phyloP scores from a whole-genome alignment of 2,888 invertebrate species.

The Cephus sareptanus region DNA sequence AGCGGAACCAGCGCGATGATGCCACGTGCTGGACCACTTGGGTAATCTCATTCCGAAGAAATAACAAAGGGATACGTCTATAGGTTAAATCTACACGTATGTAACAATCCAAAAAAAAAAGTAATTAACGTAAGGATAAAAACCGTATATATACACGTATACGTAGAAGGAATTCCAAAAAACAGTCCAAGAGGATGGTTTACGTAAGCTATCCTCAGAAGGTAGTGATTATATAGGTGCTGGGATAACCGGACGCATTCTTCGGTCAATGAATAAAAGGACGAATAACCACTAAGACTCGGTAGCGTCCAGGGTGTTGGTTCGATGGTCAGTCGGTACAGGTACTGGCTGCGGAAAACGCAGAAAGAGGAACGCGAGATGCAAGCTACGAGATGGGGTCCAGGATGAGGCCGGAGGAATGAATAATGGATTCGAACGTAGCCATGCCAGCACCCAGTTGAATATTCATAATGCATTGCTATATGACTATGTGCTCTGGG shows the following conservation, averaged over 20 bases:
- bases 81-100: not conserved
- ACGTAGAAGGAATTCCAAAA: constrained; percentile 44
- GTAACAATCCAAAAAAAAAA: not conserved
- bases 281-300: constrained; percentile 17
- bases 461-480: constrained; percentile 56
- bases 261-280: constrained; percentile 36
- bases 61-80: not conserved
- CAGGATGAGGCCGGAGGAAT: constrained; percentile 54
- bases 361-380: constrained; percentile 21
- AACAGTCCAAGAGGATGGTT: constrained; percentile 48
- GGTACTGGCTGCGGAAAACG: constrained; percentile 23
- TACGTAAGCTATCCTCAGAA: constrained; percentile 55
- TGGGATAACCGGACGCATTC: constrained; percentile 45
- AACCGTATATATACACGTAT: not conserved
- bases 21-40: constrained; percentile 19
- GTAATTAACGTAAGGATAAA: not conserved
- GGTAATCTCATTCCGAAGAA: not conserved
- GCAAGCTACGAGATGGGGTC: constrained; percentile 20
- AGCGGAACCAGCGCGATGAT: constrained; percentile 12
- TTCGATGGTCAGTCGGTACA: not conserved
- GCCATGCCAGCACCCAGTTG: constrained; percentile 57
- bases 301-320: not conserved
- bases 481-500: constrained; percentile 11
- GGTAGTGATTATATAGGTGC: constrained; percentile 51
- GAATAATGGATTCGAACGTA: constrained; percentile 64